Conservation (phyloP, 2,888 invertebrate species). For the Epinotia nisella region DNA sequence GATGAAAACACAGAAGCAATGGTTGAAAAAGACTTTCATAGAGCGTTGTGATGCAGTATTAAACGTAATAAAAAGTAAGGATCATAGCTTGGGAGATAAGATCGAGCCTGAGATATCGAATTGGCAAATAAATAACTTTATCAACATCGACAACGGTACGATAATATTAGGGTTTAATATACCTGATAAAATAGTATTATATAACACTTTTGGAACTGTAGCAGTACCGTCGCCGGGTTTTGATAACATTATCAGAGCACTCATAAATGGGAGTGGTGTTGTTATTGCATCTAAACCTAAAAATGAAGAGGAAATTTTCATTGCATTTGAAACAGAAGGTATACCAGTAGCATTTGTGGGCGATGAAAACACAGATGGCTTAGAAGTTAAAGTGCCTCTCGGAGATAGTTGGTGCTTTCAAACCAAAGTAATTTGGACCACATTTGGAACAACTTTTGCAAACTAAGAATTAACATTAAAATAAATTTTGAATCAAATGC, state of each 20-base stretch:
- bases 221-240: slow-evolving; percentile 39
- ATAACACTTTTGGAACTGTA: slow-evolving; percentile 35
- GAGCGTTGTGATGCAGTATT: slow-evolving; percentile 31
- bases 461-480: slow-evolving; percentile 47
- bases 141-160: slow-evolving; percentile 9
- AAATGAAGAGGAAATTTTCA: slow-evolving; percentile 37
- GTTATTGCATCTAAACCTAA: slow-evolving; percentile 35
- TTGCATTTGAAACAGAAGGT: slow-evolving; percentile 19
- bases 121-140: slow-evolving; percentile 42
- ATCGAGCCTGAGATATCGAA: slow-evolving; percentile 47
- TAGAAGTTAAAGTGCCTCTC: slow-evolving; percentile 27
- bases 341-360: slow-evolving; percentile 31
- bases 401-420: slow-evolving; percentile 42
- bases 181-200: slow-evolving; percentile 37
- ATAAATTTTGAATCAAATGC: too few species aligned
- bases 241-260: slow-evolving; percentile 40
- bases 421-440: slow-evolving; percentile 54
- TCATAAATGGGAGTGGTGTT: slow-evolving; percentile 39
- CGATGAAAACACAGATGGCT: slow-evolving; percentile 8
- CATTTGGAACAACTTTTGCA: slow-evolving; percentile 60
- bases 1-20: slow-evolving; percentile 26
- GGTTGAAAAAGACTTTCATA: slow-evolving; percentile 37
- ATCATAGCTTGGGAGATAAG: slow-evolving; percentile 47
- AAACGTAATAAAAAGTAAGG: slow-evolving; percentile 25
- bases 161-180: slow-evolving; percentile 36